These are phyloP conservation scores for Tadarida brasiliensis DNA, from an alignment of 2,797 vertebrate species.

Conservation along the genomic window DNA sequence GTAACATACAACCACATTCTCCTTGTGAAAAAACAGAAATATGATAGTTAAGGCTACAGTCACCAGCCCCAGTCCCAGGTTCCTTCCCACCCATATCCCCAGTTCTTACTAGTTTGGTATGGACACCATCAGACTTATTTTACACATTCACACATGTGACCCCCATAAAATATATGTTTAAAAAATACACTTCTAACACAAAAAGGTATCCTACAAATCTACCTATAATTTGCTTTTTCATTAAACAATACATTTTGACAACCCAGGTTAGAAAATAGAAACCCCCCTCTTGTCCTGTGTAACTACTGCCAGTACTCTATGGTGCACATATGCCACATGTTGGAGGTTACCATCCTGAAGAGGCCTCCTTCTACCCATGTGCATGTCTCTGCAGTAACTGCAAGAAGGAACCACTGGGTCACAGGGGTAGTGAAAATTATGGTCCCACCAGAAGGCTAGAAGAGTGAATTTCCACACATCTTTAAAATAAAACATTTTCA, in stretches of 20 bases:
- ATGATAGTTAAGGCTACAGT: no score
- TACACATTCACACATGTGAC: no score
- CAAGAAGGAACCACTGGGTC: background rate
- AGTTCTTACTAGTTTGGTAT: no score
- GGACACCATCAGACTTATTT: no score
- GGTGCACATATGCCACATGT: background rate
- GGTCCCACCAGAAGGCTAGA: background rate
- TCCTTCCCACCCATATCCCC: no score
- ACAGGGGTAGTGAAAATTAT: background rate
- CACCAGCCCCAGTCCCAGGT: no score
- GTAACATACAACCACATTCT: no score
- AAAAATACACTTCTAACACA: conserved; percentile 36
- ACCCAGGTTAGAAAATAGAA: background rate
- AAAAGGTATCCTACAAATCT: background rate
- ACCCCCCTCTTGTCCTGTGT: background rate
- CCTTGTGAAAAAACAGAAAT: no score
- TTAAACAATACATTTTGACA: background rate
- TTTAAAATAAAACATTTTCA: no score
- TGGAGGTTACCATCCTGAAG: background rate
- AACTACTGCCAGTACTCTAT: background rate
- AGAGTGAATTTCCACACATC: background rate
- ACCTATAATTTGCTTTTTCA: background rate
- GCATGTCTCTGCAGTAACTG: background rate
- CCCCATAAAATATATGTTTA: background rate
- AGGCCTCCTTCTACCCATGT: background rate